Percentiles rank a stretch among this genome's conserved stretches.
These are phyloP conservation scores for Orchesella flavescens DNA, from an alignment of 2,888 invertebrate genomes.

Conservation along the genomic window DNA sequence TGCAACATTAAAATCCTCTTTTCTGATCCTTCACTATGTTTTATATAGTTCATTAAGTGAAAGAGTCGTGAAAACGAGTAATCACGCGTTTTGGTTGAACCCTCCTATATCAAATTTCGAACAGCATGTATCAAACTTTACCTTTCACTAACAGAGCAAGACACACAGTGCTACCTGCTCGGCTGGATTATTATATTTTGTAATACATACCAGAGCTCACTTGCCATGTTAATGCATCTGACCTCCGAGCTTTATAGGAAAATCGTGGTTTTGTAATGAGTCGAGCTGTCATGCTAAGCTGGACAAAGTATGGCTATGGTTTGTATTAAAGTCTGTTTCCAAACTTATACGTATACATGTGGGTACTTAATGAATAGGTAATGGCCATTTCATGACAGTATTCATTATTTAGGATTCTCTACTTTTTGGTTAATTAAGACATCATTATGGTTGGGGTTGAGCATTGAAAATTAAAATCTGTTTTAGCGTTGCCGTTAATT, in stretches of 20 bases:
- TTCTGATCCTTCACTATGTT: too few species aligned
- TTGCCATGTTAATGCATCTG: neutral
- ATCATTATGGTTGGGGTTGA: conserved; percentile 38
- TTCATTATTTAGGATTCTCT: neutral
- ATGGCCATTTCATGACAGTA: conserved; percentile 12
- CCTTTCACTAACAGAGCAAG: too few species aligned
- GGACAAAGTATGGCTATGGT: conserved; percentile 6
- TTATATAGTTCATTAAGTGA: too few species aligned
- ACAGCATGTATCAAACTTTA: neutral
- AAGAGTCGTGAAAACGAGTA: too few species aligned
- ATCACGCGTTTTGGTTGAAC: too few species aligned
- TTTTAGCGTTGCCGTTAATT: neutral
- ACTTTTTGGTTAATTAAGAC: conserved; percentile 51
- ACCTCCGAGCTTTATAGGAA: conserved; percentile 35
- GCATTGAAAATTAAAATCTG: conserved; percentile 28
- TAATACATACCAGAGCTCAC: neutral
- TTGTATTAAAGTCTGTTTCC: conserved; percentile 5
- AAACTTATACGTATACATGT: neutral
- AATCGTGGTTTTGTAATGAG: conserved; percentile 36
- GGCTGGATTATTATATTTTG: neutral
- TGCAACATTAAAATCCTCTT: too few species aligned
- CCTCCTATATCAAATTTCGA: conserved; percentile 1
- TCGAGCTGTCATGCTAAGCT: neutral
- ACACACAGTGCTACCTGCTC: neutral
- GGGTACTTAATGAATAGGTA: conserved; percentile 25